phyloP scores from a whole-genome alignment of 2,797 vertebrate species.

The Silurus lanzhouensis region DNA sequence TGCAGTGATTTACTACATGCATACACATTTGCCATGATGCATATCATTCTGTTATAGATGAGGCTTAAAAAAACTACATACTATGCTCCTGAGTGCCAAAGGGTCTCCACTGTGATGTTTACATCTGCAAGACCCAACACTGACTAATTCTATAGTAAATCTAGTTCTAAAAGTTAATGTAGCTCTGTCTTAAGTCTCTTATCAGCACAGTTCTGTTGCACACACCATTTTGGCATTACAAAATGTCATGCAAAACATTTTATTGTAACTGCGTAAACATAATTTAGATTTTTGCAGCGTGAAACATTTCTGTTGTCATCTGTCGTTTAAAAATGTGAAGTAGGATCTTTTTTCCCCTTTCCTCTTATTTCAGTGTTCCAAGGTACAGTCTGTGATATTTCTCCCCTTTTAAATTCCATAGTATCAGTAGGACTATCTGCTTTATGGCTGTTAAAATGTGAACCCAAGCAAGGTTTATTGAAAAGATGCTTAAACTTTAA shows the following conservation, averaged over 20 bases:
- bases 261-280: constrained; percentile 25
- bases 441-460: neutral
- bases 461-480: constrained; percentile 1
- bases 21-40: constrained; percentile 36
- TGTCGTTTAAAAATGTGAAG: constrained; percentile 19
- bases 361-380: constrained; percentile 4
- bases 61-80: constrained; percentile 24
- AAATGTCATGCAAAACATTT: constrained; percentile 24
- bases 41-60: constrained; percentile 37
- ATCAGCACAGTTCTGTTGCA: neutral
- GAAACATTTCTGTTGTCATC: constrained; percentile 25
- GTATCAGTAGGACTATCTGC: neutral
- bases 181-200: constrained; percentile 9
- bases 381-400: constrained; percentile 16
- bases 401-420: neutral
- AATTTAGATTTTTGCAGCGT: constrained; percentile 14
- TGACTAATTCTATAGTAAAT: constrained; percentile 6
- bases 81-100: constrained; percentile 54
- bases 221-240: constrained; percentile 22
- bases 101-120: constrained; percentile 40
- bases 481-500: neutral
- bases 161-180: neutral
- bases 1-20: constrained; percentile 22
- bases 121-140: constrained; percentile 23
- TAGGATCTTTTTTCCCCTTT: neutral